Conservation (phyloP, 2,797 vertebrate genomes). For the Halcyon badia region DNA sequence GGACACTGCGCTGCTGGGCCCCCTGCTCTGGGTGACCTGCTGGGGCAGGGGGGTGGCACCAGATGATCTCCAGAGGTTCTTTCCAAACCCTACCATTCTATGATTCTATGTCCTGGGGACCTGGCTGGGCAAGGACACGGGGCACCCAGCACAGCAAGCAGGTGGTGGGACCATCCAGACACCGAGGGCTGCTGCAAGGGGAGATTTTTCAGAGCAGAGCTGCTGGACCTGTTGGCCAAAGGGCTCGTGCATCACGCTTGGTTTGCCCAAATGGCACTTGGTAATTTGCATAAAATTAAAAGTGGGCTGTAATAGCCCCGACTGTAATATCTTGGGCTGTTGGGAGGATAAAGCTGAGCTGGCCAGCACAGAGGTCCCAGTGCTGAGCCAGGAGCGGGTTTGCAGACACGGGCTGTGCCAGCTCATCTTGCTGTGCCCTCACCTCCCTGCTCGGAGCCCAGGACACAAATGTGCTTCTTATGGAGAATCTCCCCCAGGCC, state of each 20-base stretch:
- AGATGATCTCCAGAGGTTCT: too few species aligned
- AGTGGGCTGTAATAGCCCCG: background rate
- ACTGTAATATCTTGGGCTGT: background rate
- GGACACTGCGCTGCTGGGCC: too few species aligned
- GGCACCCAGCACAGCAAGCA: accelerated
- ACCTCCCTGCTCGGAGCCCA: background rate
- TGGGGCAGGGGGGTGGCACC: too few species aligned
- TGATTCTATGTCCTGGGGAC: background rate
- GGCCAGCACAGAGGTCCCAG: accelerated
- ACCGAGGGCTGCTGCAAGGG: accelerated
- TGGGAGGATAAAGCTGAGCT: accelerated
- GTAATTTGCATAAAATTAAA: background rate
- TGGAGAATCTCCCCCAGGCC: background rate
- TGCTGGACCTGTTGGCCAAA: background rate
- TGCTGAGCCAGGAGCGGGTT: accelerated
- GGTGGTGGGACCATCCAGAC: accelerated
- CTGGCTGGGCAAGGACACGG: accelerated
- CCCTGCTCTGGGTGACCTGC: too few species aligned
- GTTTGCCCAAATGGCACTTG: background rate
- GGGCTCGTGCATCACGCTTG: accelerated
- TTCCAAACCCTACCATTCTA: too few species aligned
- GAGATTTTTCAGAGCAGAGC: background rate
- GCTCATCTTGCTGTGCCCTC: accelerated
- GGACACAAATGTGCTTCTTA: background rate
- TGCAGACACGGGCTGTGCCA: background rate